Conservation (phyloP, 2,797 vertebrate species). For the Euphonia xanthogaster region DNA sequence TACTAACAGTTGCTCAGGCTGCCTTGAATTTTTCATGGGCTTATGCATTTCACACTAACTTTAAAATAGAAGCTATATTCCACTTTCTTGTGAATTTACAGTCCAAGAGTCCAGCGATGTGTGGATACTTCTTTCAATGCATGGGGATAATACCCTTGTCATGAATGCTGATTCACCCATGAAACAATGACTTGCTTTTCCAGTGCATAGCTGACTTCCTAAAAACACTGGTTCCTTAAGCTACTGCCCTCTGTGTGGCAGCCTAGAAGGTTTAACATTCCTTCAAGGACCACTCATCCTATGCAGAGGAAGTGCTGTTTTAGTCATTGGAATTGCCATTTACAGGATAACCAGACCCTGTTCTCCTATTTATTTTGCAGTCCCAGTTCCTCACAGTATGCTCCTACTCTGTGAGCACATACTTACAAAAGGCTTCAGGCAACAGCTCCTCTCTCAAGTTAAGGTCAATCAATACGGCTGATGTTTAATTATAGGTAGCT, state of each 20-base stretch:
- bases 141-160: background rate
- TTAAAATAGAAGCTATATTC: background rate
- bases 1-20: background rate
- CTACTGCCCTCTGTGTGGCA: background rate
- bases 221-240: background rate
- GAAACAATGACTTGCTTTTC: background rate
- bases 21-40: background rate
- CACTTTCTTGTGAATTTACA: background rate
- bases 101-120: background rate
- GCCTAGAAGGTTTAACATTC: background rate
- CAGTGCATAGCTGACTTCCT: background rate
- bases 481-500: conserved; percentile 47
- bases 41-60: background rate
- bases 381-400: background rate
- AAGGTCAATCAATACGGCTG: conserved; percentile 20
- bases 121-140: background rate
- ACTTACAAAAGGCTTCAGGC: conserved; percentile 6
- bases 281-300: background rate
- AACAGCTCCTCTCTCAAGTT: conserved; percentile 5
- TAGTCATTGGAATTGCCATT: background rate
- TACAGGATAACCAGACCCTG: background rate
- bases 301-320: background rate
- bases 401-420: background rate
- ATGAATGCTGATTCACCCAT: background rate
- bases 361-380: background rate